Base-by-base conservation (phyloP, 2,888 invertebrate species). In the Microctonus brassicae region DNA sequence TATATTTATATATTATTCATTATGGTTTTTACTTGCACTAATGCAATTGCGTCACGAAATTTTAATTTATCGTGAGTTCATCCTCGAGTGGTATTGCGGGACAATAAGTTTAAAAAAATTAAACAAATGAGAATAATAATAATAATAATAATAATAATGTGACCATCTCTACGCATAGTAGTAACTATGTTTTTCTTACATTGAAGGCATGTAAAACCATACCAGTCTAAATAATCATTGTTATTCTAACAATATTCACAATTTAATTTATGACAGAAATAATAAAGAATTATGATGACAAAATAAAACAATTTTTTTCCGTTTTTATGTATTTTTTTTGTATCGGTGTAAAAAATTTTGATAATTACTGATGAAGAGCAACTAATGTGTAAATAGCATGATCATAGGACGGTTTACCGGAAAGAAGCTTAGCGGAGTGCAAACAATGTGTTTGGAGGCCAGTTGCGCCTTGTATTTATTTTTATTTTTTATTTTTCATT, bases 401-500 rank as follows among this genome's bases (percentile, higher is more conserved):
- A 82, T 82, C 79, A 80, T 78, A 81, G 80, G 80, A 80, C 80
- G 83, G 81, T 80, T 80, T 22, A 81, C 79, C 83, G 81, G 81
- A 82, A 80, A 79, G 78, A 84, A 83, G 84, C 87, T 87, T 84
- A 87, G 87, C 89, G 89, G 92, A 93, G 93, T 94, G 93, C 94
- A 94, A 94, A 94, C 94, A 94, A 94, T 94, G 94, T 93, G 94
- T 91, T 92, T 93, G 93, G 93, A 93, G 93, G 93, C 93, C 92
- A 92, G 92, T n/a, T 91, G 83, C 84, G 86, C 87, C 86, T 83
- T 83, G 77, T 78, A 79, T 80, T 66, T 73, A 72, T 76, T 63
- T 62, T 63, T 29, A 60, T 53, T 34, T 57, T 61, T 64, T 68
- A 11, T 65, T 67, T 39, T 61, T 24, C 67, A 76, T 77, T 77